phyloP scores from a whole-genome alignment of 2,113 vertebrate genomes.

The Melanostigma gelatinosum region DNA sequence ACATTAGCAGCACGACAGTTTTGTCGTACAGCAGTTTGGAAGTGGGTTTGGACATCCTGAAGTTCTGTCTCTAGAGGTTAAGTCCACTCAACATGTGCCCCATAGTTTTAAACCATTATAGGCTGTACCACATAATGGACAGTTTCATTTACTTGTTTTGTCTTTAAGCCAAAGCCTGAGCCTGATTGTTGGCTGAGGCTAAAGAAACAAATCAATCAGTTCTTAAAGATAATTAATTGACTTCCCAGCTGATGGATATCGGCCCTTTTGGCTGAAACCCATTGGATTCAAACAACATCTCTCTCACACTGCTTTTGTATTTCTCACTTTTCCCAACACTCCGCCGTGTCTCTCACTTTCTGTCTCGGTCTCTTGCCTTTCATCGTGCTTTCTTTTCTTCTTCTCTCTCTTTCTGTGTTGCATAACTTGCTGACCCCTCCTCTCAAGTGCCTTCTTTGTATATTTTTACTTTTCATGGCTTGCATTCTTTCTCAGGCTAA shows the following conservation, averaged over 20 bases:
- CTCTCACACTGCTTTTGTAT: conserved; percentile 8
- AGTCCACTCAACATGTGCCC: background rate
- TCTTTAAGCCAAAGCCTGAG: background rate
- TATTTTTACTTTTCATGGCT: conserved; percentile 47
- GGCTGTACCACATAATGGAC: background rate
- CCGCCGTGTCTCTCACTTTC: conserved; percentile 16
- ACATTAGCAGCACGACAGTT: background rate
- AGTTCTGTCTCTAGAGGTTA: background rate
- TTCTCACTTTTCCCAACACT: conserved; percentile 31
- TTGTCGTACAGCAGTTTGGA: background rate
- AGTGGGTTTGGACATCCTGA: background rate
- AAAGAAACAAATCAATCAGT: background rate
- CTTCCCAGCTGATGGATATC: background rate
- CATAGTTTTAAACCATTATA: background rate
- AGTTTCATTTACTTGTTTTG: background rate
- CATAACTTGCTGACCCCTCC: conserved; percentile 55
- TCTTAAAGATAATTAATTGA: background rate
- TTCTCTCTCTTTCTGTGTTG: conserved; percentile 39
- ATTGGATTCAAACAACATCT: background rate
- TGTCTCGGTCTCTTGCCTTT: conserved; percentile 21
- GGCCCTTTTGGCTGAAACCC: background rate
- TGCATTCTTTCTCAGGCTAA: conserved; percentile 49
- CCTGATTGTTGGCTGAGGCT: background rate
- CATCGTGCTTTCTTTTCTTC: conserved; percentile 31
- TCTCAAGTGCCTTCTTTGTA: conserved; percentile 28